phyloP scores from a whole-genome alignment of 2,888 invertebrate genomes.

The Allophyes oxyacanthae region DNA sequence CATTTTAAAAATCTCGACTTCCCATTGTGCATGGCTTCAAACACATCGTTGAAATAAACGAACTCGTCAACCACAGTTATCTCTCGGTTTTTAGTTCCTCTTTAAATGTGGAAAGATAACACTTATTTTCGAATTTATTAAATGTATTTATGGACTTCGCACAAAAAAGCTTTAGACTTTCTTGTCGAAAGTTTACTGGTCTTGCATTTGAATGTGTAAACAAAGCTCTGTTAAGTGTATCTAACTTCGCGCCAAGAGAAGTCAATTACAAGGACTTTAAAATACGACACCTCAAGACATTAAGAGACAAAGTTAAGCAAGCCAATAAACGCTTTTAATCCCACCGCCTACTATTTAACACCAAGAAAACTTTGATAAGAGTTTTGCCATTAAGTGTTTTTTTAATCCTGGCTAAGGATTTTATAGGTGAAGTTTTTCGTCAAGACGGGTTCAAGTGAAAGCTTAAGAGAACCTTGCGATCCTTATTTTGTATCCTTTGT shows the following conservation, averaged over 20 bases:
- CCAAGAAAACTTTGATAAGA: slow-evolving; percentile 61
- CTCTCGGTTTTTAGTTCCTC: slow-evolving; percentile 30
- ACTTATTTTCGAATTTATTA: slow-evolving; percentile 17
- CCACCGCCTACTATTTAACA: slow-evolving; percentile 66
- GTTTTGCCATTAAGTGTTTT: slow-evolving; percentile 61
- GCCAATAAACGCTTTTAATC: slow-evolving; percentile 69
- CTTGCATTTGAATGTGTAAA: slow-evolving; percentile 57
- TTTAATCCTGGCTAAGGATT: slow-evolving; percentile 59
- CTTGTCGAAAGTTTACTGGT: slow-evolving; percentile 52
- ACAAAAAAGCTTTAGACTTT: slow-evolving; percentile 30
- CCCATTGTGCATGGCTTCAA: slow-evolving; percentile 46
- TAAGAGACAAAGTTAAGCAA: slow-evolving; percentile 71
- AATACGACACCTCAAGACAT: slow-evolving; percentile 71
- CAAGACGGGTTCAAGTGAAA: slow-evolving; percentile 58
- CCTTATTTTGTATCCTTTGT: slow-evolving; percentile 43
- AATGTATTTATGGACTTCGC: slow-evolving; percentile 30
- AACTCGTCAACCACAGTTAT: slow-evolving; percentile 46
- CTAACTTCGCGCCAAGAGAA: slow-evolving; percentile 64
- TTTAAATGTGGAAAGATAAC: slow-evolving; percentile 43
- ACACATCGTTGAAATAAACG: slow-evolving; percentile 55
- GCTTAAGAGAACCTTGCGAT: slow-evolving; percentile 46
- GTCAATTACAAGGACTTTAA: slow-evolving; percentile 72
- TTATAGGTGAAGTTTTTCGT: slow-evolving; percentile 60
- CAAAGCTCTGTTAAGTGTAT: slow-evolving; percentile 62
- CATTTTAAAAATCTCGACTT: slow-evolving; percentile 60